Evolutionary conservation across 2,888 invertebrate genomes (phyloP).

Genomic region (Ceratothoa steindachneri): DNA sequence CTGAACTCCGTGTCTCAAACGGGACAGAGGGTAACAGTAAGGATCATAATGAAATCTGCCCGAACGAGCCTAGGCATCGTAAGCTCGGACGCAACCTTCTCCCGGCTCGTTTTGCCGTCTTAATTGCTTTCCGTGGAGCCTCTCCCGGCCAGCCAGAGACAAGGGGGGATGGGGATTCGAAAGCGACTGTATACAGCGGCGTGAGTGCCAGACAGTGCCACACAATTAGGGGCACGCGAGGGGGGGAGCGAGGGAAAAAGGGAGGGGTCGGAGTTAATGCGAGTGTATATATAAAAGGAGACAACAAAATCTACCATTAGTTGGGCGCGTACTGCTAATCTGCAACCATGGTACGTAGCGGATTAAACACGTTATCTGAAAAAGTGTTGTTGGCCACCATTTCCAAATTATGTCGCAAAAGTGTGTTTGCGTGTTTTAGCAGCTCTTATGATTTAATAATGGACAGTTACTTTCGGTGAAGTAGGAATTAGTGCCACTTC

Average conservation of each 20-base stretch:
- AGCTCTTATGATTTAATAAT: too few relatives aligned
- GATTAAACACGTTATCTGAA: too few relatives aligned
- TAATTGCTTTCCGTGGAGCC: background rate
- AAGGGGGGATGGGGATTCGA: background rate
- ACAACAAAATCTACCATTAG: background rate
- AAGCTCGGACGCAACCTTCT: background rate
- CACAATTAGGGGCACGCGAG: background rate
- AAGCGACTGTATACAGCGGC: slow-evolving; percentile 11
- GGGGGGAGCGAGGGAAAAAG: background rate
- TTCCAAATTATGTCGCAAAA: too few relatives aligned
- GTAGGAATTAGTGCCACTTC: too few relatives aligned
- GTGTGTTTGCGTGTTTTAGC: too few relatives aligned
- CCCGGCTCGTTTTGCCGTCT: background rate
- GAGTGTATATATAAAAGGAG: slow-evolving; percentile 1
- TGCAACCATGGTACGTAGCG: slow-evolving; percentile 4
- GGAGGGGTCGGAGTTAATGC: background rate
- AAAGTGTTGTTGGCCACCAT: too few relatives aligned
- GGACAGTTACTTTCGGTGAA: too few relatives aligned
- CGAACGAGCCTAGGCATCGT: background rate
- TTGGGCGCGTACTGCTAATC: background rate
- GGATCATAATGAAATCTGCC: too few relatives aligned
- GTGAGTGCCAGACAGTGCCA: slow-evolving; percentile 11
- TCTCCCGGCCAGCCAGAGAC: background rate
- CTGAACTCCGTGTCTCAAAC: too few relatives aligned
- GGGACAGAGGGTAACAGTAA: too few relatives aligned